Percentiles rank a stretch among this genome's conserved stretches.
Conservation (phyloP, 2,888 invertebrate genomes). For the Cyclophora punctaria region DNA sequence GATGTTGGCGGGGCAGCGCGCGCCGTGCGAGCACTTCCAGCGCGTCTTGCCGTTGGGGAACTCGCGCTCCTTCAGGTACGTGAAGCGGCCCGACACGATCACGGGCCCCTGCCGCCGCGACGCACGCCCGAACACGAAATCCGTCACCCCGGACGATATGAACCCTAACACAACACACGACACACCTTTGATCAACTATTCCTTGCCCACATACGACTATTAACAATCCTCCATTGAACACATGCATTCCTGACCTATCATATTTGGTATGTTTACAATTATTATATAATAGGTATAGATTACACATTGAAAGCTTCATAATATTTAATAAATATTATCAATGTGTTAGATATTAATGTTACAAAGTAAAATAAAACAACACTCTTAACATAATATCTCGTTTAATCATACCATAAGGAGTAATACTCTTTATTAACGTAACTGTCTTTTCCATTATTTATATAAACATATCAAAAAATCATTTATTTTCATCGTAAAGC, state of each 20-base stretch:
- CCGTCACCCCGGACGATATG: constrained; percentile 23
- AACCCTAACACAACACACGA: too few species aligned
- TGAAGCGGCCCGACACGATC: constrained; percentile 39
- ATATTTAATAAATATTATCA: too few species aligned
- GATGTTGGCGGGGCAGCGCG: constrained; percentile 42
- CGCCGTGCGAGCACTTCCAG: constrained; percentile 40
- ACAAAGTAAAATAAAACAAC: constrained; percentile 12
- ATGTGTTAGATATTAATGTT: too few species aligned
- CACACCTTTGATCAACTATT: too few species aligned
- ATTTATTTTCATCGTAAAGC: constrained; percentile 39
- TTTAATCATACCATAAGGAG: constrained; percentile 56
- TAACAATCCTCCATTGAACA: too few species aligned
- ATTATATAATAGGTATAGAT: too few species aligned
- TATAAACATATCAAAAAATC: constrained; percentile 49
- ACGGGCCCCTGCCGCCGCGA: constrained; percentile 32
- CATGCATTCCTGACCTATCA: too few species aligned
- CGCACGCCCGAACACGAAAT: constrained; percentile 37
- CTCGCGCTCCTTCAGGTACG: constrained; percentile 40
- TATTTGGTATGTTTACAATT: too few species aligned
- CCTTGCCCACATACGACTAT: too few species aligned
- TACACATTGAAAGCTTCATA: too few species aligned
- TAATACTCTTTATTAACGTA: constrained; percentile 67
- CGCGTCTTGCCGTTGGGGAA: constrained; percentile 40
- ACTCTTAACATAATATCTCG: constrained; percentile 50
- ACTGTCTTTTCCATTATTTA: constrained; percentile 45